These are phyloP conservation scores for Berghia stephanieae DNA, from an alignment of 1,140 invertebrate species.

Conservation along the genomic window DNA sequence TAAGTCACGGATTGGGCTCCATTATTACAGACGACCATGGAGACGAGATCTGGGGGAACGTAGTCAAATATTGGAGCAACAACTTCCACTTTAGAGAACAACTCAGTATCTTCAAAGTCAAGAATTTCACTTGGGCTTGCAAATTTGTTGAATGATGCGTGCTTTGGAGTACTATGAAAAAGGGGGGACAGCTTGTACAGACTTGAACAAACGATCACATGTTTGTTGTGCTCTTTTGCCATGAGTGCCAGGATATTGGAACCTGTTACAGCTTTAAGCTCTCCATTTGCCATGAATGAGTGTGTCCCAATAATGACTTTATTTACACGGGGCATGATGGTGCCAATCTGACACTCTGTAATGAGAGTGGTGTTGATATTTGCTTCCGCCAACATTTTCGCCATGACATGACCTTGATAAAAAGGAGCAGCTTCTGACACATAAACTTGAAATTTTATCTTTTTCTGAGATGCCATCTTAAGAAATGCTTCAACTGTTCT, in stretches of 20 bases:
- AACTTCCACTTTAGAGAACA: constrained; percentile 73
- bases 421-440: constrained; percentile 85
- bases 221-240: constrained; percentile 31
- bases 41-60: constrained; percentile 90
- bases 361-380: constrained; percentile 86
- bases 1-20: constrained; percentile 93
- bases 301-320: constrained; percentile 93
- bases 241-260: constrained; percentile 25
- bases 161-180: constrained; percentile 73
- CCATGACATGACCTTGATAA: constrained; percentile 83
- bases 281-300: constrained; percentile 90
- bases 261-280: constrained; percentile 45
- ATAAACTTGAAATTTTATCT: constrained; percentile 83
- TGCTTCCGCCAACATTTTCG: constrained; percentile 76
- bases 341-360: constrained; percentile 84
- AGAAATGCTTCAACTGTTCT: constrained; percentile 31
- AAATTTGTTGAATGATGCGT: constrained; percentile 80
- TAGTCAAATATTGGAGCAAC: constrained; percentile 93
- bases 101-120: constrained; percentile 60
- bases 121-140: constrained; percentile 63
- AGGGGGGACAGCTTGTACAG: constrained; percentile 89
- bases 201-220: constrained; percentile 80
- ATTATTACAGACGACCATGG: constrained; percentile 90
- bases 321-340: constrained; percentile 93
- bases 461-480: constrained; percentile 72